Evolutionary conservation across 2,888 invertebrate species (phyloP), one percentile per base, ranked within the genome.

Genomic region (Empis stercorea): DNA sequence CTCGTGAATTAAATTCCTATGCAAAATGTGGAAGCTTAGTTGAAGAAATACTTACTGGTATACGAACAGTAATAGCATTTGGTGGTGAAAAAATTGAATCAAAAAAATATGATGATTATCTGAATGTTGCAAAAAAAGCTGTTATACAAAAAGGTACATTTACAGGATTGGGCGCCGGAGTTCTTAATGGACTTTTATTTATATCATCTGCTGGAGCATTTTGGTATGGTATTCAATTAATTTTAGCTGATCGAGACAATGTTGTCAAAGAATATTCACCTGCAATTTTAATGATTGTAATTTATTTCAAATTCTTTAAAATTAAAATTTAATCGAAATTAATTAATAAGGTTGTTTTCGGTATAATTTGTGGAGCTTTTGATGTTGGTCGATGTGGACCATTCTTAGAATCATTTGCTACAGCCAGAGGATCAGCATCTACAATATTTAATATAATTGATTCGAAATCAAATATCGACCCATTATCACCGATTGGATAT

Each of bases 211-310:
- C 84, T 0, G 68, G 86, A 0, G 79, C 84, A 0, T 87, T 88
- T 62, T 87, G 86, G 84, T 87, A 86, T 62, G 88, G 88, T 0
- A 80, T 84, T 0, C 75, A 76, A 48, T 73, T 87, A 13, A 84
- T 87, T 51, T 59, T 86, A 36, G 75, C 79, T 0, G 79, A 80
- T 62, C 73, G 80, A 14, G 65, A 72, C 2, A 72, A 75, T 37
- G 71, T 65, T 1, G 61, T 67, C 4, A 80, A 81, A 6, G 72
- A 76, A 23, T 86, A 86, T 55, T 82, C 80, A 0, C 77, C 85
- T 0, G 81, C 80, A 2, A 80, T 79, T 6, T 67, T 87, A 20
- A 79, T 85, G 68, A 83, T 84, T 59, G 86, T 82, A 63, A 11
- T 11, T 15, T 23, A 43, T 20, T 20, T 20, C n/a, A 10, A 20